These are phyloP conservation scores for Orchesella cincta DNA, from an alignment of 1,140 invertebrate species.

Conservation along the genomic window DNA sequence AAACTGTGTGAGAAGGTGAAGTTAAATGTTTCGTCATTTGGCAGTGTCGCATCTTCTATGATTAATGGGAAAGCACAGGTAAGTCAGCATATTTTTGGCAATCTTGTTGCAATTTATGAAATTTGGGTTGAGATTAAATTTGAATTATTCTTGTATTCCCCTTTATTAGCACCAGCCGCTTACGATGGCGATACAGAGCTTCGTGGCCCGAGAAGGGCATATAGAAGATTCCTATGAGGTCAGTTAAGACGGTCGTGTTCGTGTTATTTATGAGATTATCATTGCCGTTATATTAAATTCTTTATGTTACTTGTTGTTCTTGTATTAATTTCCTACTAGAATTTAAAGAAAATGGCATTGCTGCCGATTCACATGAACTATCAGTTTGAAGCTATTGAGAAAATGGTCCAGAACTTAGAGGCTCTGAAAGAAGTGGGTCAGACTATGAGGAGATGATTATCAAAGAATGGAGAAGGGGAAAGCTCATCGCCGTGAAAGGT, in stretches of 20 bases:
- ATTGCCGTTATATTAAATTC: not conserved
- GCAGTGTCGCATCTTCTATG: slow-evolving; percentile 26
- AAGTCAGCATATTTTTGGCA: slow-evolving; percentile 4
- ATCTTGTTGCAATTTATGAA: not conserved
- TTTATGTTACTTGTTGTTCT: slow-evolving; percentile 2
- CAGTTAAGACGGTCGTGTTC: not conserved
- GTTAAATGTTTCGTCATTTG: slow-evolving; percentile 30
- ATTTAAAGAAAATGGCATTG: slow-evolving; percentile 45
- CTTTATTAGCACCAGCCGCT: slow-evolving; percentile 33
- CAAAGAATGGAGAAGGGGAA: not conserved
- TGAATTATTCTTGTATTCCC: not conserved
- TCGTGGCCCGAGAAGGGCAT: slow-evolving; percentile 38
- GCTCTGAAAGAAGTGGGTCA: slow-evolving; percentile 47
- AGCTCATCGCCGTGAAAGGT: too few species aligned
- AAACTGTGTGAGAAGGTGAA: slow-evolving; percentile 32
- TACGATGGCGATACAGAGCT: slow-evolving; percentile 40
- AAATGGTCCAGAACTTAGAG: slow-evolving; percentile 41
- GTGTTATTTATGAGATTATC: too few species aligned
- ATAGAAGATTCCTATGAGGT: slow-evolving; percentile 46
- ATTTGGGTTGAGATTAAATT: slow-evolving; percentile 12
- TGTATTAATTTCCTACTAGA: slow-evolving; percentile 34
- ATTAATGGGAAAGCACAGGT: slow-evolving; percentile 21
- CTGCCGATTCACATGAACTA: slow-evolving; percentile 48
- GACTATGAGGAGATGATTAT: slow-evolving; percentile 45
- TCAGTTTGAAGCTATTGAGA: slow-evolving; percentile 46